Evolutionary conservation across 2,113 vertebrate genomes (phyloP).

Genomic region (Phalacrocorax pelagicus): DNA sequence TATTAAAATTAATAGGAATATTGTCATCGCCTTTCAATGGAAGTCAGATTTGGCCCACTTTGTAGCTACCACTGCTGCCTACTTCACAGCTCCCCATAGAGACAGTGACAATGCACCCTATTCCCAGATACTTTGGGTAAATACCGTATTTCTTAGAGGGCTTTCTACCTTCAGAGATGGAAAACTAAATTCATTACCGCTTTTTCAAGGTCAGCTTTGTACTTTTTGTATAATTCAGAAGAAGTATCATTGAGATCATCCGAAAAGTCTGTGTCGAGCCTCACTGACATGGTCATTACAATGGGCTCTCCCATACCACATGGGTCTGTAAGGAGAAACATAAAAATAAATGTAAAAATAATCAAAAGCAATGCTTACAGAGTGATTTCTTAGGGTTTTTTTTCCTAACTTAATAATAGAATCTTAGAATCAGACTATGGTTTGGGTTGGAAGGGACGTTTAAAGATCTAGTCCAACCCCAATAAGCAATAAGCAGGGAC

Average conservation of each 20-base stretch:
- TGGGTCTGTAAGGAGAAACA: not conserved
- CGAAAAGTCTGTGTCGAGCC: conserved; percentile 54
- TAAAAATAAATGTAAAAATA: not conserved
- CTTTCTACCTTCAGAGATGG: not conserved
- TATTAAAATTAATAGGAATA: not conserved
- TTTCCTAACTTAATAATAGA: not conserved
- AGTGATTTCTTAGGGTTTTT: not conserved
- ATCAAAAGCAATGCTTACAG: not conserved
- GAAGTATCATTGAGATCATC: conserved; percentile 62
- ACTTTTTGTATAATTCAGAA: conserved; percentile 61
- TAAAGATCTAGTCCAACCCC: not conserved
- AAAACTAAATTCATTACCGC: conserved; percentile 64
- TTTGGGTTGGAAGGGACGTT: not conserved
- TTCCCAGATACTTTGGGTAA: not conserved
- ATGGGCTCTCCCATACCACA: not conserved
- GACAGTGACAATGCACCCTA: not conserved
- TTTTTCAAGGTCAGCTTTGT: conserved; percentile 72
- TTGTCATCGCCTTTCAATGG: not conserved
- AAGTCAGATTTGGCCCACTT: not conserved
- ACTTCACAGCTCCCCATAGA: not conserved
- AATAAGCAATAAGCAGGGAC: not conserved
- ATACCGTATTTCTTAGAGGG: not conserved
- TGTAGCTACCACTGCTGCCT: not conserved
- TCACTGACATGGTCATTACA: conserved; percentile 64
- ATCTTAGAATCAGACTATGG: not conserved